A percentile compares a stretch with the other conserved stretches of the same genome.
Conservation (phyloP, 2,888 invertebrate genomes). For the Hydrotaea cyrtoneurina region DNA sequence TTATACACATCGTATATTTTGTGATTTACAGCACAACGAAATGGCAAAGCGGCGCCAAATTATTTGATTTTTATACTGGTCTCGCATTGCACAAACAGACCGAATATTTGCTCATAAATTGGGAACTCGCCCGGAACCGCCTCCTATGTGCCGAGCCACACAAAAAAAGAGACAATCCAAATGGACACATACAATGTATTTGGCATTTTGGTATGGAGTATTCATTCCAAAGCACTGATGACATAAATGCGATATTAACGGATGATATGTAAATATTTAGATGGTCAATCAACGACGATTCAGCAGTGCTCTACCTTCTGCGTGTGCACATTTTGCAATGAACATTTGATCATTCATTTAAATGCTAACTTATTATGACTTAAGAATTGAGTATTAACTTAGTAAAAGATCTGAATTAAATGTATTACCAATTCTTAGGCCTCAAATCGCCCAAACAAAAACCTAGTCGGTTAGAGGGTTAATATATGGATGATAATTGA, state of each 20-base stretch:
- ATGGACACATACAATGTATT: neutral
- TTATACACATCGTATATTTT: neutral
- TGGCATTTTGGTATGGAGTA: neutral
- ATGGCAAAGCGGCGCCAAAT: conserved; percentile 17
- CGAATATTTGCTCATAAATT: neutral
- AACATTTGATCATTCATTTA: too few relatives aligned
- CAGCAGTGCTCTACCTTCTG: neutral
- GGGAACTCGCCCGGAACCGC: neutral
- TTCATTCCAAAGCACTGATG: neutral
- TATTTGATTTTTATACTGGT: conserved; percentile 5
- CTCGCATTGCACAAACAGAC: neutral
- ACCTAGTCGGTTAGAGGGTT: too few relatives aligned
- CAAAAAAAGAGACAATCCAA: neutral
- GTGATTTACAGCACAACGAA: conserved; percentile 1
- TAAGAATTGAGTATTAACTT: too few relatives aligned
- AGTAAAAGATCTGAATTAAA: too few relatives aligned
- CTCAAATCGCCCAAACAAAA: too few relatives aligned
- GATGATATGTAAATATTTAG: neutral
- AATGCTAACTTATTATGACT: too few relatives aligned
- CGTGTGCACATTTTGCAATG: too few relatives aligned
- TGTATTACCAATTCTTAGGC: too few relatives aligned
- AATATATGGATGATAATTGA: too few relatives aligned
- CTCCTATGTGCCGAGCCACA: neutral
- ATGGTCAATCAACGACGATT: neutral
- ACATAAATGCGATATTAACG: neutral